Base-by-base conservation (phyloP, 1,140 invertebrate genomes). In the Aporrectodea caliginosa region DNA sequence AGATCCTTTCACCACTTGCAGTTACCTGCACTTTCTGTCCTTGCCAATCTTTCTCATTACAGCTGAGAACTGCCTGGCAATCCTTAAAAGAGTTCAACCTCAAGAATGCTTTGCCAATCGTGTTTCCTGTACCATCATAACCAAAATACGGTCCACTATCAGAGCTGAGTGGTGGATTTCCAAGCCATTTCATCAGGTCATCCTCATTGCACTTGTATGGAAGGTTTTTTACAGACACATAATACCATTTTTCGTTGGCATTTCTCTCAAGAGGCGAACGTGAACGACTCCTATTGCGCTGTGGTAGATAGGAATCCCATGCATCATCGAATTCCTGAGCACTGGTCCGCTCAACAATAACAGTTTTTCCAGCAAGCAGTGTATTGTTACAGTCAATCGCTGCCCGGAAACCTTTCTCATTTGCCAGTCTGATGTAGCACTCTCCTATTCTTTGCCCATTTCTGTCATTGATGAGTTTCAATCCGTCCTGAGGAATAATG, bases 391-490 rank as follows among this genome's bases (percentile, higher is more conserved):
- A 83, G n/a, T 86, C 87, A 2, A 96, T 84, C 0, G 94, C 94
- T 70, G 92, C 90, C 34, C 92, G 90, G 77, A 93, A 93, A 69
- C 92, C 92, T 12, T 83, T 29, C 91, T 91, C 0, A 88, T 85
- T 79, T 2, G 89, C 90, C 85, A 97, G 96, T 82, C 92, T 91
- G 0, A 97, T 91, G 84, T 92, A 95, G 14, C 92, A 94, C 31
- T 93, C 92, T 0, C 94, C 94, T 0, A 92, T 93, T 14, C 93
- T 90, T 33, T 92, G 91, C 0, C 95, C 94, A 81, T 92, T 90
- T 16, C 91, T 91, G 82, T 95, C 93, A 84, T 93, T 94, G 12
- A 94, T 92, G 82, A 97, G 90, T 87, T 96, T 96, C 35, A 97
- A 91, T 1, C 94, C 93, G 84, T 93, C 92, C 80, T 93, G 93